These are phyloP conservation scores for Cairina moschata DNA, from an alignment of 2,113 vertebrate genomes.

Conservation along the genomic window DNA sequence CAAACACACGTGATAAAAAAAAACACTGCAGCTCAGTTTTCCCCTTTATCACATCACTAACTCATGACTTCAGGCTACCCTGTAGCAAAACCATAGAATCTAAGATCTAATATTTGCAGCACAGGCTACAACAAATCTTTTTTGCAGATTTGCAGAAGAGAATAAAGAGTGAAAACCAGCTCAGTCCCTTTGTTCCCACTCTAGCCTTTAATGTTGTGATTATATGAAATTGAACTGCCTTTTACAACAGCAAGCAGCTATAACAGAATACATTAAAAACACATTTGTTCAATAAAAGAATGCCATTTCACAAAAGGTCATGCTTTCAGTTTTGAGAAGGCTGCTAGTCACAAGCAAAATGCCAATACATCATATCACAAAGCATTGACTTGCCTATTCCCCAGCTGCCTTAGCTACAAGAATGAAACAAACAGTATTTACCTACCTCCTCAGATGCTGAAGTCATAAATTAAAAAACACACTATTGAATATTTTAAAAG, in stretches of 20 bases:
- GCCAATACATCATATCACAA: constrained; percentile 15
- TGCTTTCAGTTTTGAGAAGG: constrained; percentile 32
- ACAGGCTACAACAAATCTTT: not conserved
- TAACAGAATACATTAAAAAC: constrained; percentile 37
- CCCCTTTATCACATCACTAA: not conserved
- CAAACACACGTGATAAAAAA: not conserved
- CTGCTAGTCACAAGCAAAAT: constrained; percentile 46
- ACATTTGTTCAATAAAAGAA: constrained; percentile 53
- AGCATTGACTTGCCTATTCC: constrained; percentile 16
- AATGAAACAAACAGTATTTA: constrained; percentile 5
- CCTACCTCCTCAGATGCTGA: not conserved
- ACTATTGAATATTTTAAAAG: not conserved
- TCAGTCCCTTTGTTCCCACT: not conserved
- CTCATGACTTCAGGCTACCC: not conserved
- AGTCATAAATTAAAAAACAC: constrained; percentile 4
- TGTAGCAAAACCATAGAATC: not conserved
- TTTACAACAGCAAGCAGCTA: constrained; percentile 46
- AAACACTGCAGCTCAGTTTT: not conserved
- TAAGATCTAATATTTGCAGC: not conserved
- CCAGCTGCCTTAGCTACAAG: not conserved
- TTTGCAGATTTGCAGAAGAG: not conserved
- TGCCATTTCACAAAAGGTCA: constrained; percentile 58
- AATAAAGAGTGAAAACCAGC: not conserved
- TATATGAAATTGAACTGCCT: too few relatives aligned
- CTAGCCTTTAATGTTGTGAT: not conserved